Base-by-base conservation (phyloP, 2,888 invertebrate species). In the Synergus umbraculus region DNA sequence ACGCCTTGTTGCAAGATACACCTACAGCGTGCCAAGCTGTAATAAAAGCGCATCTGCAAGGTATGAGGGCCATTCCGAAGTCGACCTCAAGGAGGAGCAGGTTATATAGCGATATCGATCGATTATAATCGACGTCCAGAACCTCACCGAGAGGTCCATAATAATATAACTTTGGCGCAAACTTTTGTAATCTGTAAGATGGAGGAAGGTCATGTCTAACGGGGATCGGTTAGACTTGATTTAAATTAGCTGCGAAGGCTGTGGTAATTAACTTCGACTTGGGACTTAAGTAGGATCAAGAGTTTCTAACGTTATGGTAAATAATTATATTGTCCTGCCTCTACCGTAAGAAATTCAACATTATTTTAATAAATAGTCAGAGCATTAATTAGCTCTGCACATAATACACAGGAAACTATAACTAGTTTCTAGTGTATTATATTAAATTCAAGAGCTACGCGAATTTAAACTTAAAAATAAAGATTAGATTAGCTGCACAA, bases 161-260 rank as follows among this genome's bases (percentile, higher is more conserved):
- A 73, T 73, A 73, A 73, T 73, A 73, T 73, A 73, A 73, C 73
- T 73, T 73, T 73, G 73, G n/a, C 4, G 73, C 73, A 73, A 73
- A 73, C 73, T 73, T 73, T 73, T 41, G 54, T 73, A 73, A 73
- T 73, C 54, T n/a, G 37, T 5, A n/a, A 54, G 63, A 63, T 13
- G 54, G 8, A 73, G 73, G 73, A 73, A 73, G 73, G 41, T 41
- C 37, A n/a, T 54, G 49, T 54, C 54, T 54, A 73, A 73, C 49
- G 54, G 54, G 54, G 73, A 54, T 73, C 73, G 73, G 49, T 73
- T 73, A 73, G 73, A 54, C 73, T 41, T 73, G 54, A 73, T 73
- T 73, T 54, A 73, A 73, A 73, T 73, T 73, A 73, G 54, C 73
- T 49, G 73, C 54, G 49, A 73, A 54, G 73, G 73, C 37, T 54